Percentiles rank a stretch among this genome's conserved stretches.
Conservation (phyloP, 2,113 vertebrate genomes). For the Mormoops blainvillei region DNA sequence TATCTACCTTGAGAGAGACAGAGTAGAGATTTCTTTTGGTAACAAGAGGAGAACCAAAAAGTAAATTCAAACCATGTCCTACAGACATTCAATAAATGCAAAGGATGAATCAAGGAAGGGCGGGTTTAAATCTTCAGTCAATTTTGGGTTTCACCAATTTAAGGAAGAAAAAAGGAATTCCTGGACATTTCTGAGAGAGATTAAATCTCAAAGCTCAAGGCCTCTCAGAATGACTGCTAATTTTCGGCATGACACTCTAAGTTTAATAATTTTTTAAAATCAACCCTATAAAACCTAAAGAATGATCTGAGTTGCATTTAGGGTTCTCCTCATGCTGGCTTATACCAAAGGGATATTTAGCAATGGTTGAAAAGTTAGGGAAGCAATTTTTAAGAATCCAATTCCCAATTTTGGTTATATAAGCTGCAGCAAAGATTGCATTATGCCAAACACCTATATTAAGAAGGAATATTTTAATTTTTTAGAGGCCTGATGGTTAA, state of each 20-base stretch:
- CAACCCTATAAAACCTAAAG: background rate
- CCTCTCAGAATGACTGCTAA: background rate
- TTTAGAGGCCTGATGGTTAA: background rate
- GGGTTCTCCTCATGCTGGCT: background rate
- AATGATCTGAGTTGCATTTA: background rate
- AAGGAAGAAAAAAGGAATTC: background rate
- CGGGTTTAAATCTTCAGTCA: background rate
- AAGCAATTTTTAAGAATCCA: background rate
- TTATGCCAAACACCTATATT: background rate
- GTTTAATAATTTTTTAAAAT: background rate
- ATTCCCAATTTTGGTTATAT: background rate
- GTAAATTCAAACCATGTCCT: background rate
- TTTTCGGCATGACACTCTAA: background rate
- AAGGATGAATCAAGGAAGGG: background rate
- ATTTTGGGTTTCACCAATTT: background rate
- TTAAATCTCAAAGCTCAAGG: background rate
- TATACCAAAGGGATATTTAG: background rate
- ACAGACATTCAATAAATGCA: background rate
- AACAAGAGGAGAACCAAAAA: background rate
- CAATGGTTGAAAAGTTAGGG: background rate
- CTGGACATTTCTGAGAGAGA: background rate
- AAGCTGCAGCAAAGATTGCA: background rate
- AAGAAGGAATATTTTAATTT: background rate
- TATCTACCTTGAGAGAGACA: background rate
- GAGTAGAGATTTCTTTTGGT: background rate